Evolutionary conservation across 2,888 invertebrate species (phyloP), one percentile per base, ranked within the genome.

Genomic region (Monoplex corrugatus): DNA sequence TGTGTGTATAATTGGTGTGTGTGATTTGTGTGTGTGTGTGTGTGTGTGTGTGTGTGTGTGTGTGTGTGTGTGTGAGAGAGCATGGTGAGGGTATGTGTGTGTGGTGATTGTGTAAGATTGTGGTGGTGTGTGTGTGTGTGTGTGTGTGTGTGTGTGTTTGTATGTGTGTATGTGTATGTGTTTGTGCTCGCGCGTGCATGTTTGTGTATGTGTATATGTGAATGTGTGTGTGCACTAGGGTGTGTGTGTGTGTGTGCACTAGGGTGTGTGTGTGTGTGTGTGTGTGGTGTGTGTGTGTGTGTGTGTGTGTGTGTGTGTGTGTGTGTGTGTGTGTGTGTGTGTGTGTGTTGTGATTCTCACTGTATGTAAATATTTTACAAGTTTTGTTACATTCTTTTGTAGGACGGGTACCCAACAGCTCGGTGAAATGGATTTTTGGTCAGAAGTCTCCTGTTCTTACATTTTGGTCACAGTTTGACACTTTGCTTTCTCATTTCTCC

Each of bases 1-100:
- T 78, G 38, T 78, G 78, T 78, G 78, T 78, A n/a, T 68, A n/a
- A n/a, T 23, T 68, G 68, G 68, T 68, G 68, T 5, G 68, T 68
- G 68, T 68, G 68, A n/a, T n/a, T n/a, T 78, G 78, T 78, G 38
- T 78, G 78, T 78, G 78, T 78, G 68, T 68, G 68, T 68, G 68
- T 68, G 68, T 68, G 68, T 68, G 68, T 5, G 68, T 68, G 68
- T 68, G 68, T 5, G 68, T 68, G 68, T 5, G 68, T 68, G 68
- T 68, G 68, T 13, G 63, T 68, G 1, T 68, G 68, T 19, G 68
- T 0, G 68, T 19, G 68, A 0, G 68, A 28, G 68, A 28, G 68
- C n/a, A n/a, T n/a, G 5, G 63, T 13, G 63, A 19, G 63, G 5
- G 63, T 19, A 28, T 6, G 23, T 6, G 23, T 6, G 23, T 6